Percentiles rank a stretch among this genome's conserved stretches.
Evolutionary conservation across 2,113 vertebrate species (phyloP).

Genomic region (Cebus imitator): DNA sequence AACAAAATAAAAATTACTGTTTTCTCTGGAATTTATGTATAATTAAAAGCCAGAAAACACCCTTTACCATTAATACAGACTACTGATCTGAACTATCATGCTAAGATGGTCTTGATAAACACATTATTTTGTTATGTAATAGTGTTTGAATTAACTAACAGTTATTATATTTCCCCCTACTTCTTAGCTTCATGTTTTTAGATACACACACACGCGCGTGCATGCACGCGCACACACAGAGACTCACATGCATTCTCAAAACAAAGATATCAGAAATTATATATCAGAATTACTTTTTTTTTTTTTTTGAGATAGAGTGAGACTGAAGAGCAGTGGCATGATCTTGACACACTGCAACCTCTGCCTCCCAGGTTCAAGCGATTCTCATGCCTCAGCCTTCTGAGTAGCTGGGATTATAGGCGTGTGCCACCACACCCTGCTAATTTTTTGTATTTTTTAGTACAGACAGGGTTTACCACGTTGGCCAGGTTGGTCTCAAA

Average conservation of each 20-base stretch:
- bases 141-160: conserved; percentile 30
- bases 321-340: no score
- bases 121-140: conserved; percentile 19
- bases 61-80: conserved; percentile 32
- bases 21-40: conserved; percentile 7
- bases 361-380: no score
- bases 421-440: no score
- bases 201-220: neutral
- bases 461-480: no score
- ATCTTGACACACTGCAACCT: no score
- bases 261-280: neutral
- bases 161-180: neutral
- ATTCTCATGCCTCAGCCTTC: no score
- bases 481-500: no score
- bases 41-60: conserved; percentile 43
- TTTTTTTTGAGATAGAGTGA: no score
- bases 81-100: neutral
- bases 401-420: no score
- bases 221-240: neutral
- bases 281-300: neutral
- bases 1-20: conserved; percentile 21
- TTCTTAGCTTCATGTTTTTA: conserved; percentile 26
- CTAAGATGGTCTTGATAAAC: conserved; percentile 39
- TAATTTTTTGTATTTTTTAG: no score
- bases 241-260: neutral